Base-by-base conservation (phyloP, 2,888 invertebrate species). In the Hedychridium roseum region DNA sequence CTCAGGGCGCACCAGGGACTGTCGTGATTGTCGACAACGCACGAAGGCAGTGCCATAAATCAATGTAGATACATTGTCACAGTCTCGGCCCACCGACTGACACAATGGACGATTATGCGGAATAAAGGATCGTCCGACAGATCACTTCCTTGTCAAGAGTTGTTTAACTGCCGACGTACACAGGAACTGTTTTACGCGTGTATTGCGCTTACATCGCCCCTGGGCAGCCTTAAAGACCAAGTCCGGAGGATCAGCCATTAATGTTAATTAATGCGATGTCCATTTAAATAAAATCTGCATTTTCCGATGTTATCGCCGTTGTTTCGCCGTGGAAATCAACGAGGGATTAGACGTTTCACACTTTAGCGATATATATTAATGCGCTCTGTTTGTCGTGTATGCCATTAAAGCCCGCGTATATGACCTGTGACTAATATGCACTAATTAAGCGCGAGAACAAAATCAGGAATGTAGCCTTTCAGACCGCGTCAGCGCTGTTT, bases 141-240 rank as follows among this genome's bases (percentile, higher is more conserved):
- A 66, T 64, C 57, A 52, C 53, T 65, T 65, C 63, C 63, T 64
- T 52, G 60, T 58, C 64, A 51, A 50, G 49, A 62, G 57, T 62
- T 49, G 44, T 64, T 64, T 57, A 64, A 56, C 46, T 37, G 53
- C 36, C 43, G 16, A 14, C 9, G 14, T n/a, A 37, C n/a, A 9
- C 5, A 17, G 11, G 6, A 12, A 23, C 5, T 23, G 5, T 9
- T 6, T 23, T 23, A 23, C 23, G 23, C 23, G 23, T 30, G 30
- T 9, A 30, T n/a, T 30, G 4, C 6, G 11, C 30, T 5, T 30
- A 30, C 30, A n/a, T 30, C 23, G 23, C 5, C 9, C 9, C 23
- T 23, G 9, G 9, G 20, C 17, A 23, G 18, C 43, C 23, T n/a
- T n/a, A n/a, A n/a, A n/a, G n/a, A n/a, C n/a, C n/a, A n/a, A n/a